Percentiles rank a stretch among this genome's conserved stretches.
phyloP scores from a whole-genome alignment of 1,140 invertebrate genomes.

The Drosophila sulfurigaster region DNA sequence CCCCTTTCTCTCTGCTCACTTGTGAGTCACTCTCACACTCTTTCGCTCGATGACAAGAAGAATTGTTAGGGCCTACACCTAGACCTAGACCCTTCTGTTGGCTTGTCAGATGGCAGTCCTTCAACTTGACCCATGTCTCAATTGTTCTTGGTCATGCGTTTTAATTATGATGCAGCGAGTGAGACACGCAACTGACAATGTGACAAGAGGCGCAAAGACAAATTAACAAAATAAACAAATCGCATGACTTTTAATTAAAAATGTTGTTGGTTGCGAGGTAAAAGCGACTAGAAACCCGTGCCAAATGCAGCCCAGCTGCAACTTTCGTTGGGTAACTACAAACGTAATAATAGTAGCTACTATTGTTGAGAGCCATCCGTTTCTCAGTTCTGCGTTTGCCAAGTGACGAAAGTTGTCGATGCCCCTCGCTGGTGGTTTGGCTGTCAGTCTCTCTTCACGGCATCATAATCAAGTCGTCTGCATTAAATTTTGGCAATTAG shows the following conservation, averaged over 20 bases:
- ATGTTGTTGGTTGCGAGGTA: constrained; percentile 12
- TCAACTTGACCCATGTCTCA: constrained; percentile 75
- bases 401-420: constrained; percentile 9
- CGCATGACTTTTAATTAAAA: constrained; percentile 68
- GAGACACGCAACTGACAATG: constrained; percentile 64
- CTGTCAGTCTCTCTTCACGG: constrained; percentile 23
- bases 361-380: constrained; percentile 1
- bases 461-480: constrained; percentile 78
- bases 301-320: constrained; percentile 33
- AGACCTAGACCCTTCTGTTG: constrained; percentile 16
- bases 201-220: constrained; percentile 62
- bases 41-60: constrained; percentile 22
- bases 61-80: constrained; percentile 25
- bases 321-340: neutral
- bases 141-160: constrained; percentile 67
- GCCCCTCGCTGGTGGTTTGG: neutral
- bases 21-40: neutral
- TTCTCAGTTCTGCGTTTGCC: constrained; percentile 9
- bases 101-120: constrained; percentile 50
- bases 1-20: neutral
- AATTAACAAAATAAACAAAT: constrained; percentile 80
- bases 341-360: neutral
- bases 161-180: constrained; percentile 71
- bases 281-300: constrained; percentile 25
- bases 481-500: constrained; percentile 76